Conservation (phyloP, 2,797 vertebrate species). For the Chaetophractus vellerosus region DNA sequence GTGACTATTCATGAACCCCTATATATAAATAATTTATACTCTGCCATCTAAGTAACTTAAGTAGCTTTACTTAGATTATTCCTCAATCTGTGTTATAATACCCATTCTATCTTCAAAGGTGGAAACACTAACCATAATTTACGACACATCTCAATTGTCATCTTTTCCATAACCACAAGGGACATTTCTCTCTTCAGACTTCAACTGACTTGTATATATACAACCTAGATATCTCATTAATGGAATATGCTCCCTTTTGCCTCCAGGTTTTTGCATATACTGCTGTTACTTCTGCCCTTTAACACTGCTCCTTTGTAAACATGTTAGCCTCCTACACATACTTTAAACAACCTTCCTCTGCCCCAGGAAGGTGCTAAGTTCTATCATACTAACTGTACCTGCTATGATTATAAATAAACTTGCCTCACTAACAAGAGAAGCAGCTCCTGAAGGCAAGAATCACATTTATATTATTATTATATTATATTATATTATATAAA, state of each 20-base stretch:
- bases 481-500: background rate
- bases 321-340: background rate
- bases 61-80: background rate
- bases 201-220: background rate
- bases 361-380: background rate
- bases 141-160: background rate
- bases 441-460: slow-evolving; percentile 28
- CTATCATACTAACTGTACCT: background rate
- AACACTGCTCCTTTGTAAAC: background rate
- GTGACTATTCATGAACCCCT: background rate
- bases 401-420: background rate
- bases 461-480: background rate
- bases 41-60: background rate
- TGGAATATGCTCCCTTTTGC: background rate
- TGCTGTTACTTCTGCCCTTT: background rate
- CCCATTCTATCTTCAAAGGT: background rate
- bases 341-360: background rate
- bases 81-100: background rate
- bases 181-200: background rate
- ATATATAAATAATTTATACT: background rate
- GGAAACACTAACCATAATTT: background rate
- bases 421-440: background rate
- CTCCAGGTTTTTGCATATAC: background rate
- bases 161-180: background rate
- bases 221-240: background rate